These are phyloP conservation scores for Phrynocephalus guinanensis DNA, from an alignment of 2,797 vertebrate genomes.

Conservation along the genomic window DNA sequence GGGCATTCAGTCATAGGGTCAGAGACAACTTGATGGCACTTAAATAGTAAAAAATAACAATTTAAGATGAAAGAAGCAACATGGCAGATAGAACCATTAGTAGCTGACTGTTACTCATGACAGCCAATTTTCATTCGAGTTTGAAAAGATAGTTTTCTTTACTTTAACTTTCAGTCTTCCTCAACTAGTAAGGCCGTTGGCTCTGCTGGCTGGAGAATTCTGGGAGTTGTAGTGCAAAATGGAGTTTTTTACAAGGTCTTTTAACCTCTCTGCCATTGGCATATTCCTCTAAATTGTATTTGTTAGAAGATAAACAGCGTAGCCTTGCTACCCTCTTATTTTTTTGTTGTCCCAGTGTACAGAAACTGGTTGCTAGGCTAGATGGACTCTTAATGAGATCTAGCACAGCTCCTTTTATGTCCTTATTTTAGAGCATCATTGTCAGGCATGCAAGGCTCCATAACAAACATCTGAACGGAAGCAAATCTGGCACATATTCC, in stretches of 20 bases:
- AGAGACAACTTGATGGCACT: no score
- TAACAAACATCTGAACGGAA: constrained; percentile 26
- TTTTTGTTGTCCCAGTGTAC: not conserved
- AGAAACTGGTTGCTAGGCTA: constrained; percentile 5
- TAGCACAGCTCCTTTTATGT: not conserved
- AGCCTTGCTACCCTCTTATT: not conserved
- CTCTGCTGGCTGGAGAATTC: no score
- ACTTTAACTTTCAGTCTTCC: no score
- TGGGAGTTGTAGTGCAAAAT: not conserved
- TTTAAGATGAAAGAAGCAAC: no score
- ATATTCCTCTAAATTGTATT: not conserved
- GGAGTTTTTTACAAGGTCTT: not conserved
- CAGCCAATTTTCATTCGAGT: no score
- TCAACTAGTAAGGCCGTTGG: no score
- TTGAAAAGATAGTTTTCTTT: no score
- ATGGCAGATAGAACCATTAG: no score
- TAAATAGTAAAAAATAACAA: no score
- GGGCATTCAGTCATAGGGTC: no score
- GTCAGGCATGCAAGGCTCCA: not conserved
- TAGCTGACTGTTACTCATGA: no score
- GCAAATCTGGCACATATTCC: constrained; percentile 2
- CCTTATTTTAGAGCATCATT: not conserved
- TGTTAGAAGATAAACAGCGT: not conserved
- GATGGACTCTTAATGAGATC: not conserved
- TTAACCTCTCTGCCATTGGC: no score